Evolutionary conservation across 2,797 vertebrate genomes (phyloP).

Genomic region (Anas bahamensis): DNA sequence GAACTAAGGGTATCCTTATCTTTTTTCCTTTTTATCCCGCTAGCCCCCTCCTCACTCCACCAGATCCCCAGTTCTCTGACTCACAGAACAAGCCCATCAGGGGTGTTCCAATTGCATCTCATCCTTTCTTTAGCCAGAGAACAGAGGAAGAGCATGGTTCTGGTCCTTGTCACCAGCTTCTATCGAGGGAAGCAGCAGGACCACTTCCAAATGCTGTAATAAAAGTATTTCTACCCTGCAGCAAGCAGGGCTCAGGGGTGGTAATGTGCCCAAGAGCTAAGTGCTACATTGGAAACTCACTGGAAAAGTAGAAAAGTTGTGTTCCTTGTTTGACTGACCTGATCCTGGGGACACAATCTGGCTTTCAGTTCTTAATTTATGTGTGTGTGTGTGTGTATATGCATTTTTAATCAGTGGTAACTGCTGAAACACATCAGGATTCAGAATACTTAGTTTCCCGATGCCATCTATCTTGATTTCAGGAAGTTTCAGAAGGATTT

Average conservation of each 20-base stretch:
- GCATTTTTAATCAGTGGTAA: background rate
- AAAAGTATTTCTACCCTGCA: background rate
- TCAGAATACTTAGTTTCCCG: background rate
- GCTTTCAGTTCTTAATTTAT: background rate
- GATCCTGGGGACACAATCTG: background rate
- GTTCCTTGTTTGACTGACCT: background rate
- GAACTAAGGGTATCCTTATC: background rate
- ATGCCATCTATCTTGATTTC: background rate
- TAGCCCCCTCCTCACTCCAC: background rate
- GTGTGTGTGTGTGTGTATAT: accelerated
- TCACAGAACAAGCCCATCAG: background rate
- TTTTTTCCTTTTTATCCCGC: too few relatives aligned
- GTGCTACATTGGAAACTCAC: background rate
- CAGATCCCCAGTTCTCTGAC: background rate
- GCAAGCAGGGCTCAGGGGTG: background rate
- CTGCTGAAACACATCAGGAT: background rate
- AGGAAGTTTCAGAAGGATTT: background rate
- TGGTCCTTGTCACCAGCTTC: background rate
- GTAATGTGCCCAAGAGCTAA: background rate
- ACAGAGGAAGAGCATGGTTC: background rate
- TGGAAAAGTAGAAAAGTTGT: background rate
- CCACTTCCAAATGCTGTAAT: background rate
- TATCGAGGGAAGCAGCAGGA: background rate
- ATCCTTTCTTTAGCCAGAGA: background rate
- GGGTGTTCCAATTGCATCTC: background rate